Evolutionary conservation across 2,888 invertebrate genomes (phyloP).

Genomic region (Cistogaster globosa): DNA sequence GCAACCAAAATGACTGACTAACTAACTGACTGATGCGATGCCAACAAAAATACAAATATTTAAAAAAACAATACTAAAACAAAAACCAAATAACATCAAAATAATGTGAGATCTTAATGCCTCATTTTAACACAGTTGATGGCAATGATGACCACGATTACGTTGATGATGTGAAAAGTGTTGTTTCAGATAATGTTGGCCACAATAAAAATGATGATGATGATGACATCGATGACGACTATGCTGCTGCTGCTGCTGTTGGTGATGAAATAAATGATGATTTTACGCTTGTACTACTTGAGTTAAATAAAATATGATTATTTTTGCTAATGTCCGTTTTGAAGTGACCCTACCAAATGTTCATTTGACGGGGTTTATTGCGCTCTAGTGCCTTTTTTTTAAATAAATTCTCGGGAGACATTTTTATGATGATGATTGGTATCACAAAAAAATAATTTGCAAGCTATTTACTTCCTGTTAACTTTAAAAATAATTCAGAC

Average conservation of each 20-base stretch:
- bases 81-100: constrained; percentile 24
- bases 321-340: neutral
- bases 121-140: constrained; percentile 58
- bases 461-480: too few relatives aligned
- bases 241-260: constrained; percentile 29
- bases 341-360: constrained; percentile 4
- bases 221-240: constrained; percentile 23
- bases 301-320: constrained; percentile 30
- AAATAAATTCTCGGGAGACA: too few relatives aligned
- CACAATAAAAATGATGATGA: constrained; percentile 32
- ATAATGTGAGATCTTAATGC: constrained; percentile 64
- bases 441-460: too few relatives aligned
- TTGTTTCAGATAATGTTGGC: constrained; percentile 1
- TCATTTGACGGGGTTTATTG: too few relatives aligned
- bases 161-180: constrained; percentile 1
- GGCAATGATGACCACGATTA: constrained; percentile 51
- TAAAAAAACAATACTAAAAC: constrained; percentile 1
- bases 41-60: constrained; percentile 13
- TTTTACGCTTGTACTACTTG: constrained; percentile 53
- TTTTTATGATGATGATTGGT: too few relatives aligned
- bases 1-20: constrained; percentile 18
- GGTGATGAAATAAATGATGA: constrained; percentile 65
- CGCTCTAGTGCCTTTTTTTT: too few relatives aligned
- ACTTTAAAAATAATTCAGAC: too few relatives aligned
- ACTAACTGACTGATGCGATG: constrained; percentile 4